Evolutionary conservation across 2,113 vertebrate species (phyloP), one percentile per base, ranked within the genome.

Genomic region (Regulus satrapa): DNA sequence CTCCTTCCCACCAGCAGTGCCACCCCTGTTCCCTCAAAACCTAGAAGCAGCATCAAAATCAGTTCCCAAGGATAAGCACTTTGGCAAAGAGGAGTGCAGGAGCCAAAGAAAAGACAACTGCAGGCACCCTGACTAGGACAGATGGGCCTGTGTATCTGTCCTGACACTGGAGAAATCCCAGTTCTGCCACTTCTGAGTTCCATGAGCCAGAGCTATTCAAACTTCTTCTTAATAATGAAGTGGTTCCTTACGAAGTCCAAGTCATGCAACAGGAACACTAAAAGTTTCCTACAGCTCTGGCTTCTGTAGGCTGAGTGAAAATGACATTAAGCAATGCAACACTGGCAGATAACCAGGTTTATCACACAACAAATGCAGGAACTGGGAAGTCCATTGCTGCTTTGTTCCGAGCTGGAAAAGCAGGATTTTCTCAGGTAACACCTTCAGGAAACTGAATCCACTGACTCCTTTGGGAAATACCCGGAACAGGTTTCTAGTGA

Each of bases 301-400:
- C 54, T 89, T 92, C 76, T 41, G 12, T 24, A 82, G 62, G 83
- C 15, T 55, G 28, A 91, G 73, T 52, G 63, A 58, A 89, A 78
- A 38, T 40, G 75, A 86, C 40, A 6, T 6, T 0, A 24, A 91
- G 91, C 24, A 58, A 38, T 2, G 58, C 13, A 19, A 66, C 18
- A 83, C 10, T 59, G 75, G 94, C 36, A 77, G 74, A 85, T 81
- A 90, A 94, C 91, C 69, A 91, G 83, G 92, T 6, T 26, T 21
- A 29, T 8, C 81, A 74, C 73, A 56, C 38, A 64, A 38, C 56
- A 82, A 76, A 58, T 1, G 3, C 18, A 34, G 40, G 56, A 68
- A 72, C 12, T 43, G 80, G 51, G 43, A 88, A 78, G 32, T 36
- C n/a, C n/a, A n/a, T n/a, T 4, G 3, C 55, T 40, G 69, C 51